A percentile compares a stretch with the other conserved stretches of the same genome.
Conservation (phyloP, 2,888 invertebrate species). For the Netelia inedita region DNA sequence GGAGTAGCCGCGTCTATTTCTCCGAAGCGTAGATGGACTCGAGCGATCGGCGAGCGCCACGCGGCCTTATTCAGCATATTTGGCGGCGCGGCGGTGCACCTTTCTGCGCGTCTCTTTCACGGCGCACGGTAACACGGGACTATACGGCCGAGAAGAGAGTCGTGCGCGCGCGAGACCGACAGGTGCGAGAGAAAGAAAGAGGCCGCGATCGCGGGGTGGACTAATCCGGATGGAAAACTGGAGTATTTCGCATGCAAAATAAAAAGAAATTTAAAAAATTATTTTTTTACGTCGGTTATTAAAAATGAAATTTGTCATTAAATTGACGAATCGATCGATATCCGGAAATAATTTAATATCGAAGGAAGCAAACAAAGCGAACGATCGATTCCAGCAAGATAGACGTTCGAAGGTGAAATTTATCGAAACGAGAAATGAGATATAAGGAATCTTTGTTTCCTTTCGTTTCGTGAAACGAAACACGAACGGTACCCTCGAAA, state of each 20-base stretch:
- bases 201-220: slow-evolving; percentile 53
- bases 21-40: slow-evolving; percentile 64
- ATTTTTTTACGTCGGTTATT: background rate
- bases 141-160: slow-evolving; percentile 26
- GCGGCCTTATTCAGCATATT: slow-evolving; percentile 73
- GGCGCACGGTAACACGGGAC: background rate
- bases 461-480: slow-evolving; percentile 24
- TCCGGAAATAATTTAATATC: background rate
- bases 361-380: background rate
- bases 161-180: slow-evolving; percentile 24
- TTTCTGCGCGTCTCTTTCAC: background rate
- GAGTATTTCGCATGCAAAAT: background rate
- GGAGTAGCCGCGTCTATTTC: slow-evolving; percentile 38
- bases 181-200: slow-evolving; percentile 66
- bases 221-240: slow-evolving; percentile 61
- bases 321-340: background rate
- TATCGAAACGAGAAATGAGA: background rate
- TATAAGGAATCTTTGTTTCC: slow-evolving; percentile 19
- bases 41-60: slow-evolving; percentile 64
- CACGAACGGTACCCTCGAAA: slow-evolving; percentile 41
- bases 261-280: background rate
- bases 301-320: background rate
- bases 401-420: background rate
- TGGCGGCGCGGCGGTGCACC: slow-evolving; percentile 63
- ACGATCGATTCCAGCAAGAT: background rate